Evolutionary conservation across 2,797 vertebrate genomes (phyloP).

Genomic region (Anabas testudineus): DNA sequence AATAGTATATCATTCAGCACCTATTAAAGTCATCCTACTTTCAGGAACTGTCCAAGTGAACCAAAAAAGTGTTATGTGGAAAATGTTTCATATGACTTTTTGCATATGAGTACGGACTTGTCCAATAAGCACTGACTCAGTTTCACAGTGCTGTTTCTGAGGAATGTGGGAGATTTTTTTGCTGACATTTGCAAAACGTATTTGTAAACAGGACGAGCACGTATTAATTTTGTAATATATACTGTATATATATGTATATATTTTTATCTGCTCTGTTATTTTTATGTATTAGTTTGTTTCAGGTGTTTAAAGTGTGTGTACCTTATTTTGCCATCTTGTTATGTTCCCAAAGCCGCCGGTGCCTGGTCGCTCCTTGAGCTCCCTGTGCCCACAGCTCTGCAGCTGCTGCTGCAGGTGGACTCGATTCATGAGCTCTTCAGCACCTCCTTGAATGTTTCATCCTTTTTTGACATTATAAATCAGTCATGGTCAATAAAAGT

Average conservation of each 20-base stretch:
- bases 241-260: too few relatives aligned
- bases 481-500: too few relatives aligned
- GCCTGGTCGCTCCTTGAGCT: constrained; percentile 94
- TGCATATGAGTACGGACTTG: neutral
- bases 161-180: too few relatives aligned
- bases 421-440: constrained; percentile 86
- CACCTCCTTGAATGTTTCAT: too few relatives aligned
- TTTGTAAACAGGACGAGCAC: too few relatives aligned
- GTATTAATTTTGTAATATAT: too few relatives aligned
- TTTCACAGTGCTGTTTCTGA: neutral
- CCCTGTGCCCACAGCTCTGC: constrained; percentile 92
- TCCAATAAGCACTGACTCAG: too few relatives aligned
- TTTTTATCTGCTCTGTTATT: too few relatives aligned
- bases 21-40: neutral
- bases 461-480: too few relatives aligned
- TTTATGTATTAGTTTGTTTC: too few relatives aligned
- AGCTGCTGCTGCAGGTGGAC: constrained; percentile 88
- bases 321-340: constrained; percentile 97
- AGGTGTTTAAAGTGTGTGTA: constrained; percentile 53
- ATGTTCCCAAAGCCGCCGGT: constrained; percentile 97
- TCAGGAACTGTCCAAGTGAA: neutral
- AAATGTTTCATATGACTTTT: neutral
- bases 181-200: too few relatives aligned
- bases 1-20: neutral
- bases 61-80: too few relatives aligned